Percentiles rank a stretch among this genome's conserved stretches.
phyloP scores from a whole-genome alignment of 2,113 vertebrate species.

The Scatophagus argus region DNA sequence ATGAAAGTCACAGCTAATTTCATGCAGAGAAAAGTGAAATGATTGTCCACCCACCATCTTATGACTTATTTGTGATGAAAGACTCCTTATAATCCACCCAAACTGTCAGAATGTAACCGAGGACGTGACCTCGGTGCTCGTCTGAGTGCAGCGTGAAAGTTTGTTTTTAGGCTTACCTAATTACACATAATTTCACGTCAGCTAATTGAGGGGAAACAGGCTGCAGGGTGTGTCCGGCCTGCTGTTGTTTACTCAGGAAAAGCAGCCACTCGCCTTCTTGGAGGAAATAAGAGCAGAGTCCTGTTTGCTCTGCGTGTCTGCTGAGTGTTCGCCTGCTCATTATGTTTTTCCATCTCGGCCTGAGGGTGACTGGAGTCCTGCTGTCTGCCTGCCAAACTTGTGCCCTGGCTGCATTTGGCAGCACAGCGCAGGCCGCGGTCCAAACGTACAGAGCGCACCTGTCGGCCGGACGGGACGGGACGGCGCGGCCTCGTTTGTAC shows the following conservation, averaged over 20 bases:
- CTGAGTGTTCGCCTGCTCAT: slow-evolving; percentile 42
- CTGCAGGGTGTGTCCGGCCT: slow-evolving; percentile 22
- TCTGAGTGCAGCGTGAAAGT: background rate
- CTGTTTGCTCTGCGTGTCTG: slow-evolving; percentile 48
- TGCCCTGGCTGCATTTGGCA: slow-evolving; percentile 67
- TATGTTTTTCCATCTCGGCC: slow-evolving; percentile 60
- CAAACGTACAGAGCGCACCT: slow-evolving; percentile 71
- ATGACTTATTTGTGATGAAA: too few relatives aligned
- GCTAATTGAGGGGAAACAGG: slow-evolving; percentile 30
- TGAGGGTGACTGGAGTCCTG: slow-evolving; percentile 17
- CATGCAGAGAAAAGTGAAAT: too few relatives aligned
- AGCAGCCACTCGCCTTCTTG: slow-evolving; percentile 17
- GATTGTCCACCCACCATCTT: too few relatives aligned
- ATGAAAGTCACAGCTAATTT: too few relatives aligned
- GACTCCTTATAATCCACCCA: background rate
- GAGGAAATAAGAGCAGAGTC: slow-evolving; percentile 34
- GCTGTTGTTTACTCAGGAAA: slow-evolving; percentile 32
- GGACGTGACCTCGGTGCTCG: background rate
- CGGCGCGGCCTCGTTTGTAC: slow-evolving; percentile 45
- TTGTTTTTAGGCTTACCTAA: slow-evolving; percentile 2
- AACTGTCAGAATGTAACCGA: background rate
- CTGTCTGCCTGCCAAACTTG: slow-evolving; percentile 52
- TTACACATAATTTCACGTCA: background rate
- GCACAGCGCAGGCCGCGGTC: slow-evolving; percentile 20
- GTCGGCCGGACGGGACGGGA: slow-evolving; percentile 51